Conservation (phyloP, 1,140 invertebrate genomes). For the Centruroides sculpturatus region DNA sequence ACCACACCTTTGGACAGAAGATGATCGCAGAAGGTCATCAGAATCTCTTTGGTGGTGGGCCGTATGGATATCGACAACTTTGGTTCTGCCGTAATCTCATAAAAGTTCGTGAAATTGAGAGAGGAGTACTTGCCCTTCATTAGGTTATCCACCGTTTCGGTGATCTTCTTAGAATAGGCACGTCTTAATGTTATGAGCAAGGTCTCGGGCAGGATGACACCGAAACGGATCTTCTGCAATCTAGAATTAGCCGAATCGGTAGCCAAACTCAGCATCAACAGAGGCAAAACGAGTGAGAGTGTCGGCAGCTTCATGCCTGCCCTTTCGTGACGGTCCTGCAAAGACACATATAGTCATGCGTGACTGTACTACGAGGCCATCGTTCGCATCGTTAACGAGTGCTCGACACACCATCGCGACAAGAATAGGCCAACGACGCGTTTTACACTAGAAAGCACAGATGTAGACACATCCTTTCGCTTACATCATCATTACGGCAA, state of each 20-base stretch:
- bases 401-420: too few species aligned
- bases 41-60: constrained; percentile 48
- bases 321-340: too few species aligned
- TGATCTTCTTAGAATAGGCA: constrained; percentile 50
- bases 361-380: too few species aligned
- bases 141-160: constrained; percentile 42
- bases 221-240: constrained; percentile 26
- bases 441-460: too few species aligned
- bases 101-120: too few species aligned
- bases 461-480: too few species aligned
- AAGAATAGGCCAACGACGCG: too few species aligned
- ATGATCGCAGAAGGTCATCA: constrained; percentile 64
- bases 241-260: neutral
- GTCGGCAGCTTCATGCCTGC: too few species aligned
- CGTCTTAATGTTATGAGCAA: constrained; percentile 45
- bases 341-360: too few species aligned
- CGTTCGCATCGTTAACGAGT: too few species aligned
- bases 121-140: constrained; percentile 34
- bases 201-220: constrained; percentile 53
- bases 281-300: too few species aligned
- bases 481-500: too few species aligned
- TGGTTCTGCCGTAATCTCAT: neutral
- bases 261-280: neutral
- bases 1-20: constrained; percentile 76
- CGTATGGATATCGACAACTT: constrained; percentile 29